phyloP scores from a whole-genome alignment of 2,113 vertebrate genomes.

The Phrynosoma platyrhinos region DNA sequence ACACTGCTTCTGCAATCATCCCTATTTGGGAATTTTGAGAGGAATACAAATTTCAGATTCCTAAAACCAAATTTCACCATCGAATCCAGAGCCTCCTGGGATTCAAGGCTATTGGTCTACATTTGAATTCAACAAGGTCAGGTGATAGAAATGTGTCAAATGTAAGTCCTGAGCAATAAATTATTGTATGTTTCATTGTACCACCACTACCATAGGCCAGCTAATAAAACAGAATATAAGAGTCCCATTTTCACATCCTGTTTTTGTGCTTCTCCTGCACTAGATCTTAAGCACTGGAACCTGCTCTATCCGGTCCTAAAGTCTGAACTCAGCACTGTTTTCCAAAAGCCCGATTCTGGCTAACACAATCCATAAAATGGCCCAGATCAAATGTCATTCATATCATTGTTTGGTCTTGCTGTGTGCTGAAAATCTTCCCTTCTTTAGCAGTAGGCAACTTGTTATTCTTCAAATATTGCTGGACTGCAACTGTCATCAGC shows the following conservation, averaged over 20 bases:
- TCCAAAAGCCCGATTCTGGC: slow-evolving; percentile 9
- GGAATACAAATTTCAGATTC: not conserved
- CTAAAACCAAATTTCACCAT: not conserved
- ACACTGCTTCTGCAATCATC: not conserved
- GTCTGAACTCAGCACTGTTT: slow-evolving; percentile 19
- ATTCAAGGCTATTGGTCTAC: not conserved
- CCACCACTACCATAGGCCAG: not conserved
- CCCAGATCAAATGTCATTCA: not conserved
- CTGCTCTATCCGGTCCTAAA: not conserved
- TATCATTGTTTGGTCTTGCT: not conserved
- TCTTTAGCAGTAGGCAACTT: not conserved
- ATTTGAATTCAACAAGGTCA: not conserved
- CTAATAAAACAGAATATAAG: not conserved
- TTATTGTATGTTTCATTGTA: not conserved
- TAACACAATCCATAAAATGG: not conserved
- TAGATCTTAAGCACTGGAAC: not conserved
- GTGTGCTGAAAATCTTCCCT: not conserved
- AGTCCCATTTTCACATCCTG: not conserved
- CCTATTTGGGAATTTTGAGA: not conserved
- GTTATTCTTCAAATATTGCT: no score
- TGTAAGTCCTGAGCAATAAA: not conserved
- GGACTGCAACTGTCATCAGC: no score
- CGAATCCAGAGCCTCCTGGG: not conserved
- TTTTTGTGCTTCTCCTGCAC: not conserved
- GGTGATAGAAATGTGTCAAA: not conserved